phyloP scores from a whole-genome alignment of 2,888 invertebrate genomes.

The Cataglyphis cursor region DNA sequence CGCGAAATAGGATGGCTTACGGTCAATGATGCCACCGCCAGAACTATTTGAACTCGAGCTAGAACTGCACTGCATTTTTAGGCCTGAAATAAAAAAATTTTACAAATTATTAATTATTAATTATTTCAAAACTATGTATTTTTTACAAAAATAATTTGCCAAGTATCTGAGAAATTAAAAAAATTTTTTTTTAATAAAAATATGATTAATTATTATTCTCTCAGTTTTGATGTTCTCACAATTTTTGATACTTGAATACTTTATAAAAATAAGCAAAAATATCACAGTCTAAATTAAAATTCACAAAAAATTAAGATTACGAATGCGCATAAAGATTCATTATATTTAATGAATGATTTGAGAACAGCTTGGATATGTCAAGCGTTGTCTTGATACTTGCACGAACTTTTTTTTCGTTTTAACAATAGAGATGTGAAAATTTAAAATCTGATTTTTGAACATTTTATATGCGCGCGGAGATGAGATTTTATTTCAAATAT shows the following conservation, averaged over 20 bases:
- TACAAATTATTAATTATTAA: background rate
- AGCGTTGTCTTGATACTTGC: background rate
- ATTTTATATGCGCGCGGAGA: background rate
- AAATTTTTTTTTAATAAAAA: background rate
- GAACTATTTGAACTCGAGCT: constrained; percentile 81
- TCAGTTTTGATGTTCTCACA: background rate
- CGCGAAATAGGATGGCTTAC: constrained; percentile 82
- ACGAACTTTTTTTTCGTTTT: background rate
- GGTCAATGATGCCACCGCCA: constrained; percentile 82
- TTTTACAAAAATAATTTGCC: no score
- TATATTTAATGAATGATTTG: background rate
- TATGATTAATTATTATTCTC: background rate
- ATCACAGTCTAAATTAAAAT: background rate
- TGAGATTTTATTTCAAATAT: constrained; percentile 30
- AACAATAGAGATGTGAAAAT: constrained; percentile 29
- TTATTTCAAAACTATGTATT: constrained; percentile 1
- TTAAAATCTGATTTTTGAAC: constrained; percentile 19
- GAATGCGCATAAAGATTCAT: background rate
- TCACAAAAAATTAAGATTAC: background rate
- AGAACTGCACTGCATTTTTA: constrained; percentile 82
- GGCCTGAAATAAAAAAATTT: constrained; percentile 76
- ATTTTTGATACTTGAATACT: background rate
- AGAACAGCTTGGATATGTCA: background rate
- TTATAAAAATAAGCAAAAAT: background rate
- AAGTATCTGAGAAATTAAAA: background rate